Conservation (phyloP, 2,797 vertebrate genomes). For the Microctenopoma stevenorrisi region DNA sequence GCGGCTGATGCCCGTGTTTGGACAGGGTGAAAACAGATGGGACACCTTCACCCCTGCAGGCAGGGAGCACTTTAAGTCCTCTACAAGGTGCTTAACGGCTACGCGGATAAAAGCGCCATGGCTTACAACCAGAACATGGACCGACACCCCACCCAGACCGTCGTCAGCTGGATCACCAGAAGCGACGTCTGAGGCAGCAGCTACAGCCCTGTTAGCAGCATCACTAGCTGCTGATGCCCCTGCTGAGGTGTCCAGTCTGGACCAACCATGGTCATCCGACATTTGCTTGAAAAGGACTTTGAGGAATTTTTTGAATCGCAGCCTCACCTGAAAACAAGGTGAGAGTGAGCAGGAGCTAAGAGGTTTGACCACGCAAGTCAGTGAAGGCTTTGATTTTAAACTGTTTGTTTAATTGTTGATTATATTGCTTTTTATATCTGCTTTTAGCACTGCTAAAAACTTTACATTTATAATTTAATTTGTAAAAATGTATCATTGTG, state of each 20-base stretch:
- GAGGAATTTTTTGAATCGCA: constrained; percentile 90
- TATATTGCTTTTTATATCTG: neutral
- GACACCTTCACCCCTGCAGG: constrained; percentile 83
- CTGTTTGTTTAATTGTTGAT: too few species aligned
- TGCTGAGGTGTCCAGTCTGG: constrained; percentile 26
- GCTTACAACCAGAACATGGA: constrained; percentile 90
- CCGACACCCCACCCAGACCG: constrained; percentile 51
- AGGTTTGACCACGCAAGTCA: neutral
- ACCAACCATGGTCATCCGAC: constrained; percentile 70
- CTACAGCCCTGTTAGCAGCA: neutral
- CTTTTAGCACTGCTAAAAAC: neutral
- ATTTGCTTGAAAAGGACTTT: constrained; percentile 86
- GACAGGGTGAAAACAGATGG: constrained; percentile 87
- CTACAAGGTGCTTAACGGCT: constrained; percentile 88
- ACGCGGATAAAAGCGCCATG: constrained; percentile 93
- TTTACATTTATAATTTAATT: too few species aligned
- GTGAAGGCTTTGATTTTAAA: neutral
- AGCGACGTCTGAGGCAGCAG: constrained; percentile 22
- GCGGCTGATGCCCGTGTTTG: constrained; percentile 92
- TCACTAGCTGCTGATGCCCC: constrained; percentile 2
- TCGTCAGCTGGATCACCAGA: constrained; percentile 39
- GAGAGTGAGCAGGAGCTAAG: constrained; percentile 36
- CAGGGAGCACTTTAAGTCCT: constrained; percentile 85
- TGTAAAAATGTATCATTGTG: too few species aligned
- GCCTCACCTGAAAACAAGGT: constrained; percentile 84